Conservation (phyloP, 2,113 vertebrate genomes). For the Chinchilla lanigera region DNA sequence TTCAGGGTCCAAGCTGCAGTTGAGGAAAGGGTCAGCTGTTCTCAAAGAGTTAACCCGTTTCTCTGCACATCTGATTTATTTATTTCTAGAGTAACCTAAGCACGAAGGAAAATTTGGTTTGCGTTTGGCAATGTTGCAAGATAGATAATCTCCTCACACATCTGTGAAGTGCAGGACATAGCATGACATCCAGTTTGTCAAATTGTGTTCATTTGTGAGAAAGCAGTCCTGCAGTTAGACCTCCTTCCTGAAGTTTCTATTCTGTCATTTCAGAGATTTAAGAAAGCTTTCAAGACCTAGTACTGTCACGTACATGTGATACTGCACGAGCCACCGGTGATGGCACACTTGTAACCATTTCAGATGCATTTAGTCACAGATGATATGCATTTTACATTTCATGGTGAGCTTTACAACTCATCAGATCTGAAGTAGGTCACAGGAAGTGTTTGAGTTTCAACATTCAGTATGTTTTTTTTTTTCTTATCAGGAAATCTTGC, state of each 20-base stretch:
- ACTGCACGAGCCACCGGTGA: not conserved
- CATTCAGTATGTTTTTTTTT: constrained; percentile 6
- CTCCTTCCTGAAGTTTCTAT: not conserved
- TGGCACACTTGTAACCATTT: not conserved
- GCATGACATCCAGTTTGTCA: not conserved
- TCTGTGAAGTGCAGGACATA: not conserved
- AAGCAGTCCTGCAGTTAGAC: constrained; percentile 45
- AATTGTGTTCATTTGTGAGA: constrained; percentile 63
- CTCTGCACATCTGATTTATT: not conserved
- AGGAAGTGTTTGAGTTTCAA: constrained; percentile 47
- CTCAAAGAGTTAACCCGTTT: not conserved
- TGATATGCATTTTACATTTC: constrained; percentile 56
- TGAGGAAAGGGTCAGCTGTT: not conserved
- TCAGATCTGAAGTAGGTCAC: constrained; percentile 77
- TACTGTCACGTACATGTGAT: not conserved
- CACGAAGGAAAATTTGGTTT: not conserved
- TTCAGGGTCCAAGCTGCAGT: not conserved
- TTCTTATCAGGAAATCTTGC: not conserved
- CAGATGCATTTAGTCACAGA: constrained; percentile 51
- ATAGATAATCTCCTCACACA: constrained; percentile 13
- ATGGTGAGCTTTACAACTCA: constrained; percentile 15
- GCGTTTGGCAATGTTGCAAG: not conserved
- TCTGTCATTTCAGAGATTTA: constrained; percentile 55
- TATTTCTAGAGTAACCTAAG: not conserved
- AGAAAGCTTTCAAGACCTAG: constrained; percentile 32